phyloP scores from a whole-genome alignment of 2,888 invertebrate species.

The Drosophila imparisetae region DNA sequence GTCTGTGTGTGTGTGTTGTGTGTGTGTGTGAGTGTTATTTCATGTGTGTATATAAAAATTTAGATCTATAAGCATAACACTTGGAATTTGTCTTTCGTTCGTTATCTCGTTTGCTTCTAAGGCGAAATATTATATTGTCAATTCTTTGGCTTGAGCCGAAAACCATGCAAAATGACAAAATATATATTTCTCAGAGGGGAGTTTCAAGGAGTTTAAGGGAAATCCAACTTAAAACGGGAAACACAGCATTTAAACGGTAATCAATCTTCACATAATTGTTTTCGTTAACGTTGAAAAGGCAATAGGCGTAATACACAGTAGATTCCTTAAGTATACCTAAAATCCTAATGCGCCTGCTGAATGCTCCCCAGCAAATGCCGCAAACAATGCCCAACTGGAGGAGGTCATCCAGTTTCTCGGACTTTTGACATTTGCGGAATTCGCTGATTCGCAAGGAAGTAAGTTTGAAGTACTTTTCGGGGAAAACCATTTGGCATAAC shows the following conservation, averaged over 20 bases:
- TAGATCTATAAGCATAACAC: constrained; percentile 78
- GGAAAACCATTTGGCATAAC: constrained; percentile 11
- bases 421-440: constrained; percentile 6
- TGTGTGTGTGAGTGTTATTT: constrained; percentile 30
- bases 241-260: constrained; percentile 35
- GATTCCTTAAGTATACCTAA: constrained; percentile 54
- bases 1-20: constrained; percentile 10
- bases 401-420: constrained; percentile 38
- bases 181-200: constrained; percentile 69
- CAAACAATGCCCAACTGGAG: constrained; percentile 7
- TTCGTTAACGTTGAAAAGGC: constrained; percentile 53
- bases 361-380: constrained; percentile 22
- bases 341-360: constrained; percentile 36
- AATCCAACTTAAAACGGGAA: constrained; percentile 2
- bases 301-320: constrained; percentile 64
- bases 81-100: constrained; percentile 71
- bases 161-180: constrained; percentile 82
- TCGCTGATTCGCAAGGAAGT: constrained; percentile 8
- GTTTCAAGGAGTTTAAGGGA: constrained; percentile 11
- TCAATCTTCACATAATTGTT: constrained; percentile 28
- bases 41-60: constrained; percentile 67
- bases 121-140: constrained; percentile 83
- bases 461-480: not conserved
- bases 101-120: constrained; percentile 71
- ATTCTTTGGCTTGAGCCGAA: constrained; percentile 82